Evolutionary conservation across 2,888 invertebrate species (phyloP).

Genomic region (Argyresthia goedartella): DNA sequence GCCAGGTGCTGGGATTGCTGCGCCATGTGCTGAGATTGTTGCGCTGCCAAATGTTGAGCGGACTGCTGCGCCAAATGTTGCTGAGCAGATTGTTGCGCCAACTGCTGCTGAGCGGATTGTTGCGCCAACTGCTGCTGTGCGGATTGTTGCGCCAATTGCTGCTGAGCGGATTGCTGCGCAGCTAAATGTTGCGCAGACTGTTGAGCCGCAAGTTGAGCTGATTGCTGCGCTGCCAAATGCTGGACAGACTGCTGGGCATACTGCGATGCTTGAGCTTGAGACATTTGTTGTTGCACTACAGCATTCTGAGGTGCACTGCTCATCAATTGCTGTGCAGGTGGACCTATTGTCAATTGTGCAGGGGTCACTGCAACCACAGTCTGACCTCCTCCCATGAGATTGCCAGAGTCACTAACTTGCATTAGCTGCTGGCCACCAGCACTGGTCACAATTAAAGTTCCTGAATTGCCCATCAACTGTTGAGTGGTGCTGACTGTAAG

Average conservation of each 20-base stretch:
- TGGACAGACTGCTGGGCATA: slow-evolving; percentile 54
- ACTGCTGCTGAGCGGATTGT: slow-evolving; percentile 26
- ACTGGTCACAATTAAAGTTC: slow-evolving; percentile 60
- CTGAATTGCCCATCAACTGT: slow-evolving; percentile 59
- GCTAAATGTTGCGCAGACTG: slow-evolving; percentile 42
- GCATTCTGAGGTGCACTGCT: slow-evolving; percentile 41
- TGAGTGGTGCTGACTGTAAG: slow-evolving; percentile 62
- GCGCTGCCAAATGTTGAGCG: slow-evolving; percentile 26
- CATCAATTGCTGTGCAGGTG: slow-evolving; percentile 42
- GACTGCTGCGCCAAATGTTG: slow-evolving; percentile 19
- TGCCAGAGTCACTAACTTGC: slow-evolving; percentile 66
- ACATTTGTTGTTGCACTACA: slow-evolving; percentile 43
- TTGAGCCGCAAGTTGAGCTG: slow-evolving; percentile 32
- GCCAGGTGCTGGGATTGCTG: slow-evolving; percentile 35
- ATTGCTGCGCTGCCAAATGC: slow-evolving; percentile 39
- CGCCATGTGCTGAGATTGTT: slow-evolving; percentile 25
- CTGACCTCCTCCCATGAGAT: slow-evolving; percentile 59
- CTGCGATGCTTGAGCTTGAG: slow-evolving; percentile 50
- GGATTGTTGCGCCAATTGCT: slow-evolving; percentile 21
- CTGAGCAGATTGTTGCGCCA: slow-evolving; percentile 34
- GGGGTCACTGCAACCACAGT: slow-evolving; percentile 61
- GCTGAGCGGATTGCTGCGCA: slow-evolving; percentile 17
- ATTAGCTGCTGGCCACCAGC: slow-evolving; percentile 62
- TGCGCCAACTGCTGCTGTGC: slow-evolving; percentile 26
- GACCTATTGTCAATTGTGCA: slow-evolving; percentile 54